A percentile compares a stretch with the other conserved stretches of the same genome.
Evolutionary conservation across 1,140 invertebrate genomes (phyloP).

Genomic region (Scaptomyza graminum): DNA sequence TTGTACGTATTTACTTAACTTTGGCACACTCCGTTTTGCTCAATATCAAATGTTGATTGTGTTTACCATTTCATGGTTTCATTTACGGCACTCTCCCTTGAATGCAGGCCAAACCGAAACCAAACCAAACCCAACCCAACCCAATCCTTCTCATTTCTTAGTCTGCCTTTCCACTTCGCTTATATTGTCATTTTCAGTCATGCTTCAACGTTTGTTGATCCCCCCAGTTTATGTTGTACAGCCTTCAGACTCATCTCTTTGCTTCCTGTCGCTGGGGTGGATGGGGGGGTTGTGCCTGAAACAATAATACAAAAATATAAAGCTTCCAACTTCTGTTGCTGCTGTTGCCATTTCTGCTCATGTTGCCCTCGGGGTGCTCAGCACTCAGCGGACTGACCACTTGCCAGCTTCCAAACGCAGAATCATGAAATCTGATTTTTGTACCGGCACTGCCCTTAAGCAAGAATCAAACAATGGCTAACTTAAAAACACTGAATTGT

Average conservation of each 20-base stretch:
- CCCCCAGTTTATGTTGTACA: constrained; percentile 30
- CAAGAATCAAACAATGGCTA: constrained; percentile 7
- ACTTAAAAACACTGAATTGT: background rate
- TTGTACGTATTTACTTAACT: constrained; percentile 47
- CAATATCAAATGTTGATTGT: constrained; percentile 66
- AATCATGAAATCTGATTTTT: constrained; percentile 49
- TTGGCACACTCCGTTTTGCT: constrained; percentile 49
- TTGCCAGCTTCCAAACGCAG: constrained; percentile 58
- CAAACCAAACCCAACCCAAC: background rate
- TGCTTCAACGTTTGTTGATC: constrained; percentile 51
- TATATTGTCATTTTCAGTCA: constrained; percentile 65
- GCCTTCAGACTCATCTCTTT: constrained; percentile 24
- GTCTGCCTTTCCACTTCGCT: constrained; percentile 11
- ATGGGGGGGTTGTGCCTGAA: constrained; percentile 35
- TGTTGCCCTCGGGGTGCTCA: constrained; percentile 35
- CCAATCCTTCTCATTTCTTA: background rate
- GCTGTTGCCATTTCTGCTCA: constrained; percentile 4
- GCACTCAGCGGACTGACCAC: constrained; percentile 50
- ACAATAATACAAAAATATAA: constrained; percentile 65
- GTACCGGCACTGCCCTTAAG: constrained; percentile 43
- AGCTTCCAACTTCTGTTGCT: constrained; percentile 42
- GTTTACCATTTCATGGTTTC: constrained; percentile 69
- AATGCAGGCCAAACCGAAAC: constrained; percentile 6
- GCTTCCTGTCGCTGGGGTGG: constrained; percentile 19
- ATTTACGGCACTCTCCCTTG: constrained; percentile 35